Percentiles rank a stretch among this genome's conserved stretches.
Evolutionary conservation across 2,888 invertebrate genomes (phyloP).

Genomic region (Vandiemenella viatica): DNA sequence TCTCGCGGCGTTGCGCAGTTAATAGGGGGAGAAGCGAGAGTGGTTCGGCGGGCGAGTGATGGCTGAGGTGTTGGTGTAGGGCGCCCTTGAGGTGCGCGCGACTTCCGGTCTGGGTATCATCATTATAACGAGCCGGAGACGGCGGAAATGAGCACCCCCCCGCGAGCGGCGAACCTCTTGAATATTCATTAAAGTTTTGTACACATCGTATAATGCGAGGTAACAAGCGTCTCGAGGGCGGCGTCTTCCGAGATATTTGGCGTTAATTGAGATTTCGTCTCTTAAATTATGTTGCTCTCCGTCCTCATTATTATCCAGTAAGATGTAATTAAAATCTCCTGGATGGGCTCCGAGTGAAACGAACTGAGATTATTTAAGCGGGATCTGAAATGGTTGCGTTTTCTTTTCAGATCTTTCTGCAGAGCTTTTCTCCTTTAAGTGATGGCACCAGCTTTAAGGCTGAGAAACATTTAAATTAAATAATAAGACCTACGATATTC

Average conservation of each 20-base stretch:
- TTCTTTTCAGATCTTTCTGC: conserved; percentile 7
- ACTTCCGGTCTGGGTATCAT: too few relatives aligned
- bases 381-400: background rate
- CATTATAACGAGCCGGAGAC: background rate
- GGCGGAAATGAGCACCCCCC: conserved; percentile 6
- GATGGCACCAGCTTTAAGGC: too few relatives aligned
- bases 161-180: background rate
- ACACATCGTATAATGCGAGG: background rate
- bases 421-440: too few relatives aligned
- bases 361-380: background rate
- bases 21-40: too few relatives aligned
- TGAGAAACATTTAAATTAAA: too few relatives aligned
- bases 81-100: too few relatives aligned
- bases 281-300: background rate
- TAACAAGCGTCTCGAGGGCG: background rate
- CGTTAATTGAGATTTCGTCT: conserved; percentile 1
- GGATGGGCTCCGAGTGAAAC: background rate
- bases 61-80: too few relatives aligned
- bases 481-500: too few relatives aligned
- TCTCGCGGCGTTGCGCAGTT: too few relatives aligned
- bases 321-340: background rate
- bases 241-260: conserved; percentile 3
- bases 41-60: too few relatives aligned
- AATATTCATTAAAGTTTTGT: conserved; percentile 2
- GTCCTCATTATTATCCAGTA: conserved; percentile 1